phyloP scores from a whole-genome alignment of 30 jellyfish, hydroid and myxozoan species.

The Nemopilema nomurai region DNA sequence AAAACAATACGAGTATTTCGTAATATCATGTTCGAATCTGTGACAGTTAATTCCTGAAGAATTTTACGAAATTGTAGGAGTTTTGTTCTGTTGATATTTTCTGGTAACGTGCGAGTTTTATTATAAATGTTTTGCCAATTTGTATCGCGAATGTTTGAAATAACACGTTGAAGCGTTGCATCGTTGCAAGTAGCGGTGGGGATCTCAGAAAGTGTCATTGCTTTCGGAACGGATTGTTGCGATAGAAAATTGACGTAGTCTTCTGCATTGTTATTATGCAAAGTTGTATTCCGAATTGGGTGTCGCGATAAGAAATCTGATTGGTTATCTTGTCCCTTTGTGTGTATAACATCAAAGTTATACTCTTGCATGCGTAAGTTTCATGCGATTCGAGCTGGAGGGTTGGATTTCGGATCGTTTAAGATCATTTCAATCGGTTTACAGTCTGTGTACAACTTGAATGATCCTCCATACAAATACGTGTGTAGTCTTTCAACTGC shows the following conservation, averaged over 20 bases:
- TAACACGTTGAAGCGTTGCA: slow-evolving; percentile 37
- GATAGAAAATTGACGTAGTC: slow-evolving; percentile 32
- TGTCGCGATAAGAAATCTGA: slow-evolving; percentile 27
- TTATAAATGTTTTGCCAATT: slow-evolving; percentile 11
- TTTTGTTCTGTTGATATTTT: slow-evolving; percentile 20
- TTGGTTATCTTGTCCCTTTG: slow-evolving; percentile 31
- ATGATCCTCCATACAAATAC: slow-evolving; percentile 35
- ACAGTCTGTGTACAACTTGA: slow-evolving; percentile 7
- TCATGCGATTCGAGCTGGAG: slow-evolving; percentile 20
- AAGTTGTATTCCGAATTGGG: slow-evolving; percentile 26
- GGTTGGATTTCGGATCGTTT: slow-evolving; percentile 9
- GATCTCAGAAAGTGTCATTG: slow-evolving; percentile 19
- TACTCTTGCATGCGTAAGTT: slow-evolving; percentile 30
- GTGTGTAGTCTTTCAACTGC: slow-evolving; percentile 43
- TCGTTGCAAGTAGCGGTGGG: slow-evolving; percentile 39
- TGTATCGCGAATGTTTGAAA: slow-evolving; percentile 28
- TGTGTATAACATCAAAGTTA: slow-evolving; percentile 33
- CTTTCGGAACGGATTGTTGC: slow-evolving; percentile 25
- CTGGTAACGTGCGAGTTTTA: slow-evolving; percentile 48
- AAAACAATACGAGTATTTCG: slow-evolving; percentile 22
- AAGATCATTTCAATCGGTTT: slow-evolving; percentile 6
- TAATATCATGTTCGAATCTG: slow-evolving; percentile 5
- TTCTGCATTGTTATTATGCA: slow-evolving; percentile 18
- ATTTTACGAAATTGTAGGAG: slow-evolving; percentile 31
- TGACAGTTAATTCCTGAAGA: slow-evolving; percentile 26